phyloP scores from a whole-genome alignment of 2,113 vertebrate species.

The Heliornis fulica region DNA sequence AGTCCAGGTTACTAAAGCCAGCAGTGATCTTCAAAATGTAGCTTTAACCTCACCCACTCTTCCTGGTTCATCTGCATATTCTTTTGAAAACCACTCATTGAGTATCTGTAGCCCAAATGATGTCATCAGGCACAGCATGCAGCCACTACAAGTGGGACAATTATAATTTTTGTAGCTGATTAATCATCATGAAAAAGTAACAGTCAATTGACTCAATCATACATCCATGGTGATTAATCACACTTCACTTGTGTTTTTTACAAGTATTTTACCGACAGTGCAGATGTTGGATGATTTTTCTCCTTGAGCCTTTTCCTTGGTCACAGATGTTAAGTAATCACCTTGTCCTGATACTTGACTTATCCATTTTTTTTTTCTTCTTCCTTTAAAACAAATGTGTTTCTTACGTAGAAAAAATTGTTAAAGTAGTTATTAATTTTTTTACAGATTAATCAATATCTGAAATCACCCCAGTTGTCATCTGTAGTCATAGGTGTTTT shows the following conservation, averaged over 20 bases:
- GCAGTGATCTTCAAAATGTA: conserved; percentile 68
- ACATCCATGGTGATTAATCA: conserved; percentile 85
- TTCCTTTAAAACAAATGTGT: conserved; percentile 68
- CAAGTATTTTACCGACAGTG: conserved; percentile 82
- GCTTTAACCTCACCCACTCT: conserved; percentile 67
- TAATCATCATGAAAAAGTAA: conserved; percentile 87
- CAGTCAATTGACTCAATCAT: conserved; percentile 88
- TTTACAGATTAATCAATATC: conserved; percentile 67
- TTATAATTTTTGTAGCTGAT: conserved; percentile 88
- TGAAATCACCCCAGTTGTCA: conserved; percentile 60
- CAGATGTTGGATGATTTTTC: conserved; percentile 81
- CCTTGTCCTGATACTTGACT: conserved; percentile 79
- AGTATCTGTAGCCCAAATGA: conserved; percentile 83
- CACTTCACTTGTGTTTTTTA: conserved; percentile 83
- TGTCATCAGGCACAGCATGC: conserved; percentile 84
- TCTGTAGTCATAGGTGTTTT: conserved; percentile 63
- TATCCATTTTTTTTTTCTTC: conserved; percentile 66
- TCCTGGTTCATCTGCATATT: conserved; percentile 76
- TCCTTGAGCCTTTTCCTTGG: conserved; percentile 80
- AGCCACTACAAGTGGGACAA: conserved; percentile 84
- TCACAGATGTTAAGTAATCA: conserved; percentile 86
- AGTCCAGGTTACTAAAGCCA: conserved; percentile 28
- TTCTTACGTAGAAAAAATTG: conserved; percentile 67
- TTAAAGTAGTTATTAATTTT: conserved; percentile 65
- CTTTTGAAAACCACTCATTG: conserved; percentile 80